These are phyloP conservation scores for Amniataba percoides DNA, from an alignment of 2,797 vertebrate genomes.

Conservation along the genomic window DNA sequence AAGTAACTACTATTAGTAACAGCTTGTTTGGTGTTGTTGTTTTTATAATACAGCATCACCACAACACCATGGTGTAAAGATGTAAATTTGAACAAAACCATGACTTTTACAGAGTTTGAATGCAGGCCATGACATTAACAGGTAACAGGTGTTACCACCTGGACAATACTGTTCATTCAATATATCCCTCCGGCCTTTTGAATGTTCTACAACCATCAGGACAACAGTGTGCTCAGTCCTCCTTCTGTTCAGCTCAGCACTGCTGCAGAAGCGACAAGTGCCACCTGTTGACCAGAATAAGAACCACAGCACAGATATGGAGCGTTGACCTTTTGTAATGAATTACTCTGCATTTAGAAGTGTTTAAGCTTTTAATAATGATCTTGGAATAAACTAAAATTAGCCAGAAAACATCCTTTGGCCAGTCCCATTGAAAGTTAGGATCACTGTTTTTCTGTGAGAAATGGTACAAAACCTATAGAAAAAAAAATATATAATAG, in stretches of 20 bases:
- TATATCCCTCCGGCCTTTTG: neutral
- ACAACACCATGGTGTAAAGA: neutral
- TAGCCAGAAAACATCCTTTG: neutral
- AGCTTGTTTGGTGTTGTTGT: neutral
- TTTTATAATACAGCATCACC: neutral
- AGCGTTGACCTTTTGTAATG: neutral
- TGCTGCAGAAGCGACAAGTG: conserved; percentile 29
- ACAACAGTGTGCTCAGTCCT: neutral
- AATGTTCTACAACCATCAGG: too few species aligned
- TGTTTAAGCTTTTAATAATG: neutral
- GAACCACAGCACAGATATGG: neutral
- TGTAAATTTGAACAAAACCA: too few species aligned
- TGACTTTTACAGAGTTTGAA: neutral
- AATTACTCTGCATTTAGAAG: neutral
- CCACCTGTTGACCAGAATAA: conserved; percentile 65
- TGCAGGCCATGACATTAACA: neutral
- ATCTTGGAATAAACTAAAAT: neutral
- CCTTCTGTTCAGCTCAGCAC: neutral
- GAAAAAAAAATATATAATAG: too few species aligned
- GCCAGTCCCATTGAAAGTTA: neutral
- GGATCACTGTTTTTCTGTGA: too few species aligned
- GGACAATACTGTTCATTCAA: neutral
- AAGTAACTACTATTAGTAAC: neutral
- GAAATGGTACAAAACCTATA: neutral
- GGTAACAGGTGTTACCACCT: neutral